Conservation (phyloP, 92 coral and sea anemone species). For the Umimayanthus kanabou region DNA sequence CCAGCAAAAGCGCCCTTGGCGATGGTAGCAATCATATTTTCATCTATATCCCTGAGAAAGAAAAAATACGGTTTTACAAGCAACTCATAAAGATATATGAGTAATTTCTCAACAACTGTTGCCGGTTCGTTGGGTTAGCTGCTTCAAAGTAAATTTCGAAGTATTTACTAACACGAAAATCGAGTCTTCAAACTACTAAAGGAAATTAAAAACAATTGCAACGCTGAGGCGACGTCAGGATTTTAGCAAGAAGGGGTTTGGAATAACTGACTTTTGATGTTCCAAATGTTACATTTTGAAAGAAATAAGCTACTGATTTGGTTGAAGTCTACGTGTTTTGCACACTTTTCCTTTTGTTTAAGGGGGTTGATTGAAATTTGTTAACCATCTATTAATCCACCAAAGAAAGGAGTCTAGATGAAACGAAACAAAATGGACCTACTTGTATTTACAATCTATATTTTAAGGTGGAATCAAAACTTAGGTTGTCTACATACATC, state of each 20-base stretch:
- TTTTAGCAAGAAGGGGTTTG: not conserved
- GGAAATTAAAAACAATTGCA: not conserved
- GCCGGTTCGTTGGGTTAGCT: too few relatives aligned
- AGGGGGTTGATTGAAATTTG: not conserved
- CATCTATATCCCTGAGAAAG: too few relatives aligned
- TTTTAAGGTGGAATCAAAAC: not conserved
- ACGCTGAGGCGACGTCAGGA: not conserved
- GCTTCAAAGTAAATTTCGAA: too few relatives aligned
- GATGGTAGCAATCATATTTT: too few relatives aligned
- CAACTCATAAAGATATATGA: too few relatives aligned
- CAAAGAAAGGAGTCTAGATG: not conserved
- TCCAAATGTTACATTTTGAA: too few relatives aligned
- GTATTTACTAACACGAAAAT: too few relatives aligned
- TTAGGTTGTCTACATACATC: not conserved
- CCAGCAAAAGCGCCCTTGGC: too few relatives aligned
- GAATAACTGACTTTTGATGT: not conserved
- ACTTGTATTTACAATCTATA: not conserved
- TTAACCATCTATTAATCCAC: not conserved
- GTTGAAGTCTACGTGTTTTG: not conserved
- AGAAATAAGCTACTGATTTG: too few relatives aligned
- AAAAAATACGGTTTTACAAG: too few relatives aligned
- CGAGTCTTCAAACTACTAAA: too few relatives aligned
- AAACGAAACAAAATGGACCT: not conserved
- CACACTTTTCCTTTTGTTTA: not conserved
- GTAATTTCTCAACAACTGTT: too few relatives aligned